Percentiles rank a stretch among this genome's conserved stretches.
These are phyloP conservation scores for Torymus auratus DNA, from an alignment of 2,888 invertebrate species.

Conservation along the genomic window DNA sequence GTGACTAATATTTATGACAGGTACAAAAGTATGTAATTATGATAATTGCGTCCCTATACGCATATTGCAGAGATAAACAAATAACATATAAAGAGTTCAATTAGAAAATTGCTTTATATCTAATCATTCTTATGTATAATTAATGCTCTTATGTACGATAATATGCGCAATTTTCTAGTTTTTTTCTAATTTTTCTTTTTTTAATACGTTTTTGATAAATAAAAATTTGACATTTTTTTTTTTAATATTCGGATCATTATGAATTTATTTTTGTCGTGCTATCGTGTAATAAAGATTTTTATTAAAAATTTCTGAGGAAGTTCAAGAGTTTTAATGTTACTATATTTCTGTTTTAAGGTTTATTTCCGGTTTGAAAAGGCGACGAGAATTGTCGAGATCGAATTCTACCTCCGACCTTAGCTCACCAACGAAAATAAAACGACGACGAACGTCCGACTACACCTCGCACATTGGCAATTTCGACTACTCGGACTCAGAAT, in stretches of 20 bases:
- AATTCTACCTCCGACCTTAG: constrained; percentile 64
- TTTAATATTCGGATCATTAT: too few relatives aligned
- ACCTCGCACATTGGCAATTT: constrained; percentile 14
- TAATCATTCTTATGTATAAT: constrained; percentile 10
- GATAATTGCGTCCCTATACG: too few relatives aligned
- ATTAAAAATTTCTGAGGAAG: too few relatives aligned
- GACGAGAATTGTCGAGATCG: constrained; percentile 63
- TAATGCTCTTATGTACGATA: neutral
- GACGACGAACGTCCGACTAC: constrained; percentile 50
- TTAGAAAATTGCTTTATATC: constrained; percentile 35
- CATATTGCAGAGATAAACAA: constrained; percentile 30
- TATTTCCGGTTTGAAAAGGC: constrained; percentile 62
- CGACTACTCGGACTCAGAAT: constrained; percentile 43
- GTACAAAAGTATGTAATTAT: too few relatives aligned
- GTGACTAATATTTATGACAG: too few relatives aligned
- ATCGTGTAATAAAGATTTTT: too few relatives aligned
- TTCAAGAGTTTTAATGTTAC: too few relatives aligned
- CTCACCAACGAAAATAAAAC: constrained; percentile 52
- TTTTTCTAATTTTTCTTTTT: too few relatives aligned
- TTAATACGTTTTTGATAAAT: too few relatives aligned
- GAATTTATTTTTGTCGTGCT: too few relatives aligned
- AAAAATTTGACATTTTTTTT: too few relatives aligned
- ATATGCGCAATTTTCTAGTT: too few relatives aligned
- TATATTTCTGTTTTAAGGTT: constrained; percentile 54
- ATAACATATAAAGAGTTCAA: neutral